Evolutionary conservation across 1,140 invertebrate genomes (phyloP), one percentile per base, ranked within the genome.

Genomic region (Drosophila parabipectinata): DNA sequence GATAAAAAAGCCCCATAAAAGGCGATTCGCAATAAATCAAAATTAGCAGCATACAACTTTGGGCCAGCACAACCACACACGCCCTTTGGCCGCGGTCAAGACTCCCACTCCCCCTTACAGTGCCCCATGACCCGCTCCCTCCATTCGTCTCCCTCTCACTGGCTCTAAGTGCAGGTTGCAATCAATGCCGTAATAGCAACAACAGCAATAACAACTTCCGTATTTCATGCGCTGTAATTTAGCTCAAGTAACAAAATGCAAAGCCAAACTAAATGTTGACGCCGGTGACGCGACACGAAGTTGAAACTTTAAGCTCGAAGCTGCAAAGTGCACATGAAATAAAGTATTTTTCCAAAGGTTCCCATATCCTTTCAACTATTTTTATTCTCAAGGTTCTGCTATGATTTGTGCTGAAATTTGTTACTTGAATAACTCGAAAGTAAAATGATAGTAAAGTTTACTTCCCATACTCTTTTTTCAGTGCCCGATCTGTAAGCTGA

Each of bases 191-290:
- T 68, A 76, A 83, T 72, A 66, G 50, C 72, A 72, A 67, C 44
- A 75, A 76, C 78, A 87, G 50, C 72, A 72, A 67, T 47, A 75
- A 76, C 78, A 87, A 82, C 79, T 87, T 82, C 78, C 82, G 71
- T 82, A 87, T 72, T 61, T 75, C 78, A 82, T 72, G 69, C 60
- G 77, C 77, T 73, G 63, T 77, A 77, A 85, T 85, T 84, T 84
- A 76, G 80, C 80, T 64, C 67, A 67, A 77, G 60, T 63, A 77
- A 67, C 73, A 85, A 68, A 79, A 61, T 60, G 58, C 69, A 75
- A 75, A 75, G 63, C 57, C 71, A 55, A 66, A 56, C 74, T 76
- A 68, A 77, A 68, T 74, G 71, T 69, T 69, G 59, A 75, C 58
- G 59, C 75, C 58, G 61, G 66, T 63, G 62, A 72, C 61, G 52